Percentiles rank a stretch among this genome's conserved stretches.
These are phyloP conservation scores for Macaria liturata DNA, from an alignment of 2,888 invertebrate genomes.

Conservation along the genomic window DNA sequence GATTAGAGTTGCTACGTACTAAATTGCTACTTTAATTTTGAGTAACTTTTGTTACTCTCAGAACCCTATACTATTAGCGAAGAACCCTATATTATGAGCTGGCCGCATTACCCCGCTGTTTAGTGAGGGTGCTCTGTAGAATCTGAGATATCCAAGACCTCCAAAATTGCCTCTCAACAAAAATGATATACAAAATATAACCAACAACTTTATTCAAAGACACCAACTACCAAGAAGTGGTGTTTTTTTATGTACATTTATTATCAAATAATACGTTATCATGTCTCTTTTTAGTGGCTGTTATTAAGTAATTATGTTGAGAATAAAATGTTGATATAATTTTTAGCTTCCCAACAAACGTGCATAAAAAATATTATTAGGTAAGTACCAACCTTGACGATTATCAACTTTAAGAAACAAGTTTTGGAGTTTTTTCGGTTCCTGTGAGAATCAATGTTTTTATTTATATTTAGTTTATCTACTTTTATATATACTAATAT, in stretches of 20 bases:
- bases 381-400: conserved; percentile 11
- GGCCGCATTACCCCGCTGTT: no score
- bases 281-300: not conserved
- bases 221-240: not conserved
- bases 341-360: conserved; percentile 7
- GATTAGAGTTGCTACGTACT: no score
- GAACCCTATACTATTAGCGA: no score
- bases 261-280: conserved; percentile 2
- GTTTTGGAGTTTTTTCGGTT: conserved; percentile 22
- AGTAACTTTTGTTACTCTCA: no score
- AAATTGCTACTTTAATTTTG: no score
- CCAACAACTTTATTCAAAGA: not conserved
- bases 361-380: conserved; percentile 13
- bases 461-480: conserved; percentile 2
- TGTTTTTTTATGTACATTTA: conserved; percentile 1
- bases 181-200: no score
- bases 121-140: no score
- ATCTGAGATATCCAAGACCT: no score
- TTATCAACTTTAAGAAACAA: conserved; percentile 20
- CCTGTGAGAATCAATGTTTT: conserved; percentile 15
- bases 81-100: no score
- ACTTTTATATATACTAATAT: not conserved
- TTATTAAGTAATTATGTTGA: not conserved
- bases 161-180: no score
- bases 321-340: conserved; percentile 12